These are phyloP conservation scores for Nannobrachium achirus DNA, from an alignment of 2,113 vertebrate genomes.

Conservation along the genomic window DNA sequence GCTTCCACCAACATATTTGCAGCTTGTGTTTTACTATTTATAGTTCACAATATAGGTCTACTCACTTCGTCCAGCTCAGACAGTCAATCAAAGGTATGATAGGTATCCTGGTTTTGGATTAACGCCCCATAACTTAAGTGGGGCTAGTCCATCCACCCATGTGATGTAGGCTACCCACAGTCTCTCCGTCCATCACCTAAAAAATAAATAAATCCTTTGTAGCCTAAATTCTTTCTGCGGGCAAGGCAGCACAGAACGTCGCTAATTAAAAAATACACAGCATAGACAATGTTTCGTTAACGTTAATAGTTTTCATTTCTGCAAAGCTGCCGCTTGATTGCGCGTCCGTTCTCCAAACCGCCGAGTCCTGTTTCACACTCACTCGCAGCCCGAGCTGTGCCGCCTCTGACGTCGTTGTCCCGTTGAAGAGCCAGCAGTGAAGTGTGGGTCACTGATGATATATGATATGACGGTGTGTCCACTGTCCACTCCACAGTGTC, in stretches of 20 bases:
- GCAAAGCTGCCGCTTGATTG: conserved; percentile 39
- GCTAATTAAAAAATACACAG: conserved; percentile 5
- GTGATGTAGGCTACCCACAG: background rate
- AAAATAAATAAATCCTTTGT: background rate
- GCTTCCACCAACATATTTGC: too few species aligned
- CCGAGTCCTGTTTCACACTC: conserved; percentile 21
- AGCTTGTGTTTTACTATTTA: too few species aligned
- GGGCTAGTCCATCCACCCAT: conserved; percentile 30
- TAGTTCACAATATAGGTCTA: background rate
- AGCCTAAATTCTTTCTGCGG: background rate
- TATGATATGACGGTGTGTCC: too few species aligned
- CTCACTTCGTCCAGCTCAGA: conserved; percentile 38
- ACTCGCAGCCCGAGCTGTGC: conserved; percentile 2
- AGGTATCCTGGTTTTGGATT: conserved; percentile 5
- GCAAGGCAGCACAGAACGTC: background rate
- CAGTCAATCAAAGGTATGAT: conserved; percentile 7
- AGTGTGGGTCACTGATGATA: background rate
- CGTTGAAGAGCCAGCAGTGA: conserved; percentile 51
- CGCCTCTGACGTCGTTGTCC: conserved; percentile 51
- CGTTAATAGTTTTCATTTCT: too few species aligned
- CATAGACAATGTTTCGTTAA: too few species aligned
- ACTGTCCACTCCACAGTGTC: too few species aligned
- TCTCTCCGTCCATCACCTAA: conserved; percentile 14
- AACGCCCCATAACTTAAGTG: conserved; percentile 36
- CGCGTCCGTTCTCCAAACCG: conserved; percentile 52